These are phyloP conservation scores for Oryzias javanicus DNA, from an alignment of 2,113 vertebrate genomes.

Conservation along the genomic window DNA sequence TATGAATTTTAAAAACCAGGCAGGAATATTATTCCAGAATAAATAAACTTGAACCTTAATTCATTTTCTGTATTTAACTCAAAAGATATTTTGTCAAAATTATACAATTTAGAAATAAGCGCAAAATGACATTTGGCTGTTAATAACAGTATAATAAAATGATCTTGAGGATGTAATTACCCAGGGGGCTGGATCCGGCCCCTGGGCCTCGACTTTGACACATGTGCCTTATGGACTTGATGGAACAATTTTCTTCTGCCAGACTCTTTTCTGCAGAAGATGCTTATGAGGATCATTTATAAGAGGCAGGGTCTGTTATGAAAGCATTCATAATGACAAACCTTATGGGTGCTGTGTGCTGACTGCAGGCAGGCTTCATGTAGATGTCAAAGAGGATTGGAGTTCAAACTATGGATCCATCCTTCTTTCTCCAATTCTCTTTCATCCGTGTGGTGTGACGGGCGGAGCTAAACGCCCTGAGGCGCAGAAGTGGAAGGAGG, in stretches of 20 bases:
- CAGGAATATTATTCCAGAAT: too few relatives aligned
- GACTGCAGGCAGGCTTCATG: conserved; percentile 2
- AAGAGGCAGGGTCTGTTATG: background rate
- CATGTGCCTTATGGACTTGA: background rate
- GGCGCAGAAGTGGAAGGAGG: conserved; percentile 4
- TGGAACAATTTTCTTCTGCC: too few relatives aligned
- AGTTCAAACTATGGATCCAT: conserved; percentile 20
- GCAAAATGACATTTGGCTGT: too few relatives aligned
- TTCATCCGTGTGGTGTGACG: conserved; percentile 16
- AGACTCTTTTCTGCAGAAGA: background rate
- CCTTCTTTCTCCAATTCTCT: conserved; percentile 6
- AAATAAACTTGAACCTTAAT: too few relatives aligned
- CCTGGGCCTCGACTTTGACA: too few relatives aligned
- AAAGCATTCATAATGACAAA: conserved; percentile 9
- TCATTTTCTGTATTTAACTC: too few relatives aligned
- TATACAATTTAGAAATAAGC: too few relatives aligned
- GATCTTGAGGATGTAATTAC: too few relatives aligned
- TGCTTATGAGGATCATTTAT: background rate
- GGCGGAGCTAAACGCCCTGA: background rate
- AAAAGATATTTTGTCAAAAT: too few relatives aligned
- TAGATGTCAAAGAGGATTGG: conserved; percentile 17
- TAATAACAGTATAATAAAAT: too few relatives aligned
- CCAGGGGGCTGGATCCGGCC: too few relatives aligned
- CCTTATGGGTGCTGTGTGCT: background rate
- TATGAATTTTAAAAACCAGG: too few relatives aligned